phyloP scores from a whole-genome alignment of 1,140 invertebrate genomes.

The Caerostris darwini region DNA sequence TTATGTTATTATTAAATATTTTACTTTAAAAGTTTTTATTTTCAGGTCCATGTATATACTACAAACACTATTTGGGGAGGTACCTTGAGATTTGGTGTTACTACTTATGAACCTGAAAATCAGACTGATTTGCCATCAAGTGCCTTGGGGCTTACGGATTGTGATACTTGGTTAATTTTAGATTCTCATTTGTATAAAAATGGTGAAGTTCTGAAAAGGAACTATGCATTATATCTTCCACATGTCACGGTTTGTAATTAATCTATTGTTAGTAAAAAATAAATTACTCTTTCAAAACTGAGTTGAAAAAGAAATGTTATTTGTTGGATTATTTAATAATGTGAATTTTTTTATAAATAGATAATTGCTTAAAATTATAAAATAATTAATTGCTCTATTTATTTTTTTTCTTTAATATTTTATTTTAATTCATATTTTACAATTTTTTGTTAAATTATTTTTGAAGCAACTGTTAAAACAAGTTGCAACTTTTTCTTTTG shows the following conservation, averaged over 20 bases:
- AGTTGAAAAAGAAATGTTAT: too few species aligned
- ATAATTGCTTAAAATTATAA: too few species aligned
- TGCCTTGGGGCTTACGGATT: constrained; percentile 29
- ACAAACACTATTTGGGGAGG: constrained; percentile 82
- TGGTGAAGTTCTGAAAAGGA: constrained; percentile 81
- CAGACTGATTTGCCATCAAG: constrained; percentile 32
- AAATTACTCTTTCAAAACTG: background rate
- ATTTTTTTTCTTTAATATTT: too few species aligned
- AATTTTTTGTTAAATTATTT: too few species aligned
- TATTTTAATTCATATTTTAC: too few species aligned
- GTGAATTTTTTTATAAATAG: too few species aligned
- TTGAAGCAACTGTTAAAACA: too few species aligned
- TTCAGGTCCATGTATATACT: constrained; percentile 41
- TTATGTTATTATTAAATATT: too few species aligned
- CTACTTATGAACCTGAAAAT: constrained; percentile 82
- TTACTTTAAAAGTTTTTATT: background rate
- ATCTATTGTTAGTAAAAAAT: background rate
- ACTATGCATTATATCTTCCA: constrained; percentile 82
- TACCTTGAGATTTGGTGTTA: constrained; percentile 89
- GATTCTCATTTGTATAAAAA: constrained; percentile 83
- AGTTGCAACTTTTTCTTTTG: too few species aligned
- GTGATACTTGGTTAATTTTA: constrained; percentile 74
- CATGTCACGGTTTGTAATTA: constrained; percentile 80
- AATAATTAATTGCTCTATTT: too few species aligned
- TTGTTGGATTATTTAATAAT: too few species aligned